Evolutionary conservation across 2,888 invertebrate species (phyloP).

Genomic region (Drosophila imparisetae): DNA sequence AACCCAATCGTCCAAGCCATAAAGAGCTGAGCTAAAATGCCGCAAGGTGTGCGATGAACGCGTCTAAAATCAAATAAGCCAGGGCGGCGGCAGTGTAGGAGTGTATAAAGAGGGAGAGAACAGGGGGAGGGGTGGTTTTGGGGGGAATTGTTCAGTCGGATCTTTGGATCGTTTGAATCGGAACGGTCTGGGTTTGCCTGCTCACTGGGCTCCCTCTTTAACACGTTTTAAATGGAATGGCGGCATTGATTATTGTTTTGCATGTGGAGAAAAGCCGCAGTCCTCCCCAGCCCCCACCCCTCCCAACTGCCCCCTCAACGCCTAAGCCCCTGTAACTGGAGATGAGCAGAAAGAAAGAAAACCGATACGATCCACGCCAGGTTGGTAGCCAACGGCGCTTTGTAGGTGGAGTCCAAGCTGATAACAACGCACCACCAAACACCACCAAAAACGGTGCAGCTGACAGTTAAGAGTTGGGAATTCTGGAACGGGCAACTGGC

Average conservation of each 20-base stretch:
- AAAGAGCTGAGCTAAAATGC: slow-evolving; percentile 41
- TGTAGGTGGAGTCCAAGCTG: slow-evolving; percentile 67
- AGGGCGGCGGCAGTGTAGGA: slow-evolving; percentile 66
- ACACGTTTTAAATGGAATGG: slow-evolving; percentile 78
- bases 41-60: slow-evolving; percentile 69
- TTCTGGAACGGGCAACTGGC: not conserved
- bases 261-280: slow-evolving; percentile 50
- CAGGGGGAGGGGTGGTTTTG: not conserved
- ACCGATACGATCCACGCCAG: slow-evolving; percentile 32
- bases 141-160: slow-evolving; percentile 29
- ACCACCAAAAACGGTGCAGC: slow-evolving; percentile 36
- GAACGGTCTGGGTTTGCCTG: slow-evolving; percentile 11
- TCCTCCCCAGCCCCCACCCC: not conserved
- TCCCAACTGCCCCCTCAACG: not conserved
- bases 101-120: slow-evolving; percentile 35
- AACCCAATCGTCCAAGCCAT: slow-evolving; percentile 24
- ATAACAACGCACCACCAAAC: slow-evolving; percentile 67
- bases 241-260: slow-evolving; percentile 79
- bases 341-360: slow-evolving; percentile 9
- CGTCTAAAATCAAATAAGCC: slow-evolving; percentile 79
- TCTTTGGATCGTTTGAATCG: slow-evolving; percentile 42
- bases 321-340: slow-evolving; percentile 8
- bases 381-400: slow-evolving; percentile 73
- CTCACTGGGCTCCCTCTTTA: slow-evolving; percentile 64
- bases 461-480: slow-evolving; percentile 23